Percentiles rank a stretch among this genome's conserved stretches.
phyloP scores from a whole-genome alignment of 1,140 invertebrate genomes.

The Drosophila kepulauana region DNA sequence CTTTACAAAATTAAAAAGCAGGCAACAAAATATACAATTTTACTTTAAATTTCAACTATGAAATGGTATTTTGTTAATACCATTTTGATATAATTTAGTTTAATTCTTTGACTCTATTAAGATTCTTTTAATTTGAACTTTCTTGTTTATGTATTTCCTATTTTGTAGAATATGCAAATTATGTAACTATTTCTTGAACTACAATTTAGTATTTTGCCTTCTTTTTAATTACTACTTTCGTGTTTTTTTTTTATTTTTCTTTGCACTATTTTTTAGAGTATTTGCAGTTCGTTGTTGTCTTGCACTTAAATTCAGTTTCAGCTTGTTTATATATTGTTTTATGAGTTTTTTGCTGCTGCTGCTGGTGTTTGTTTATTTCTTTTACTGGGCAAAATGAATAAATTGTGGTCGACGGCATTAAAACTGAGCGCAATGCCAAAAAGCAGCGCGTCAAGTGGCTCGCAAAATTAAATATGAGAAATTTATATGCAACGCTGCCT shows the following conservation, averaged over 20 bases:
- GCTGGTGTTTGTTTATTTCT: constrained; percentile 11
- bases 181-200: background rate
- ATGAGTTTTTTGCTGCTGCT: constrained; percentile 16
- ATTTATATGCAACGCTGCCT: constrained; percentile 78
- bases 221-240: background rate
- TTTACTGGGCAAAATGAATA: constrained; percentile 44
- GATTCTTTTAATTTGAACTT: too few species aligned
- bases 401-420: constrained; percentile 53
- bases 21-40: too few species aligned
- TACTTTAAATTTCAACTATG: too few species aligned
- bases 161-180: too few species aligned
- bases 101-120: too few species aligned
- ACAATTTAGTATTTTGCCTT: too few species aligned
- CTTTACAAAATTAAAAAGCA: too few species aligned
- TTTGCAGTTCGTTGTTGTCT: background rate
- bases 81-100: too few species aligned
- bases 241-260: background rate
- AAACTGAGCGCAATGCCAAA: constrained; percentile 53
- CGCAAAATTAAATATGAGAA: constrained; percentile 80
- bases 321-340: background rate
- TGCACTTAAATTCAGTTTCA: background rate
- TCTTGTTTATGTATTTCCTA: too few species aligned
- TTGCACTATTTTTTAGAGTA: background rate
- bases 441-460: constrained; percentile 67
- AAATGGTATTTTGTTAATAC: too few species aligned